Base-by-base conservation (phyloP, 2,113 vertebrate species). In the Centrocercus urophasianus region DNA sequence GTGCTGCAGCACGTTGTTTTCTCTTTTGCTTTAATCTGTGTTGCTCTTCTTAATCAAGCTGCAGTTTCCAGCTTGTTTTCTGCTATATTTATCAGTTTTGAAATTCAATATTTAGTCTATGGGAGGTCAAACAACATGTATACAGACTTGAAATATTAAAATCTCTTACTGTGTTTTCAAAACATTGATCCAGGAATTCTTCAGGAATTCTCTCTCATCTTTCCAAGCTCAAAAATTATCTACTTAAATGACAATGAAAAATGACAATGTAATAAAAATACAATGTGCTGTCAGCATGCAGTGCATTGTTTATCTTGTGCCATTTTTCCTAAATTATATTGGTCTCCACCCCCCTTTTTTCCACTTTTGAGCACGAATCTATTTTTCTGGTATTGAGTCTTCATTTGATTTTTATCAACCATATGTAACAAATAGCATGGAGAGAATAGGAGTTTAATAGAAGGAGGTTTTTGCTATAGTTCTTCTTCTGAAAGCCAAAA, bases 41-140 rank as follows among this genome's bases (percentile, higher is more conserved):
- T 40, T 77, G 24, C 40, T 88, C 4, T 43, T 79, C 47, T 60
- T 40, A 60, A 30, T 77, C 48, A 8, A 38, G 25, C 47, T 64
- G 59, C 18, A 34, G n/a, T 69, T 88, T 79, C 63, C 66, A 90
- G 67, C 30, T 88, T 36, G n/a, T 90, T 64, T 79, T 36, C 15
- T 10, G 5, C 10, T 54, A 6, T 5, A 18, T 67, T 22, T 38
- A 65, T 67, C 48, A 82, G 11, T 10, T 61, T 42, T 56, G 10
- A 42, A 64, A 48, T 16, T 40, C 48, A 32, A 8, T 59, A 20
- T 64, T 75, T 71, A 24, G 13, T 60, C 20, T 67, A 54, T 45
- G 47, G 56, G 24, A 40, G 27, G n/a, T 79, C 38, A 83, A 79
- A 59, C 8, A 54, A 3, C 34, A 0, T 18, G n/a, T 50, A 71